phyloP scores from a whole-genome alignment of 2,888 invertebrate genomes.

The Polydrusus pterygomalis region DNA sequence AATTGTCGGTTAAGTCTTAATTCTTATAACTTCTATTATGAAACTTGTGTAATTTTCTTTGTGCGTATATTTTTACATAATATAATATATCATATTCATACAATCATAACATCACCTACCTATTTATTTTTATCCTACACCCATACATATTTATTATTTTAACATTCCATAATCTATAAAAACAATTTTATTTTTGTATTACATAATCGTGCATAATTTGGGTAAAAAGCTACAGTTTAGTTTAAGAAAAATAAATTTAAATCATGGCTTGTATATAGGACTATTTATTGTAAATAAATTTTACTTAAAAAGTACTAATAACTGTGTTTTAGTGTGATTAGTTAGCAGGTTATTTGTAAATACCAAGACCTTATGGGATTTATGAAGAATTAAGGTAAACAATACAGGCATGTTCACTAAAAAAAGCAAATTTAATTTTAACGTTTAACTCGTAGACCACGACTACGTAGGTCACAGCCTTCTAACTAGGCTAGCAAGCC shows the following conservation, averaged over 20 bases:
- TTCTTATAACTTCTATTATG: neutral
- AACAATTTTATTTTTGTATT: conserved; percentile 41
- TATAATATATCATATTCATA: conserved; percentile 28
- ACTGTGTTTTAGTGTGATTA: no score
- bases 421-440: no score
- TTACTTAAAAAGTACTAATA: conserved; percentile 44
- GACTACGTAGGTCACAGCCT: no score
- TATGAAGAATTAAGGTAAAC: no score
- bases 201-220: conserved; percentile 42
- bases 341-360: no score
- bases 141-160: conserved; percentile 42
- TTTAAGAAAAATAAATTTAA: conserved; percentile 37
- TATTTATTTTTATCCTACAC: conserved; percentile 39
- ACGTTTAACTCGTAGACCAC: no score
- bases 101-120: conserved; percentile 39
- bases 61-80: conserved; percentile 32
- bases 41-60: conserved; percentile 20
- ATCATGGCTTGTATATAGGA: conserved; percentile 43
- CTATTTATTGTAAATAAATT: conserved; percentile 55
- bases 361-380: no score
- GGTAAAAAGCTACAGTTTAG: conserved; percentile 34
- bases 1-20: no score
- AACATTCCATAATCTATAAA: conserved; percentile 45
- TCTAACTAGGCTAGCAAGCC: no score
- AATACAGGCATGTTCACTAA: no score